Conservation (phyloP, 1,140 invertebrate genomes). For the Micrasema longulum region DNA sequence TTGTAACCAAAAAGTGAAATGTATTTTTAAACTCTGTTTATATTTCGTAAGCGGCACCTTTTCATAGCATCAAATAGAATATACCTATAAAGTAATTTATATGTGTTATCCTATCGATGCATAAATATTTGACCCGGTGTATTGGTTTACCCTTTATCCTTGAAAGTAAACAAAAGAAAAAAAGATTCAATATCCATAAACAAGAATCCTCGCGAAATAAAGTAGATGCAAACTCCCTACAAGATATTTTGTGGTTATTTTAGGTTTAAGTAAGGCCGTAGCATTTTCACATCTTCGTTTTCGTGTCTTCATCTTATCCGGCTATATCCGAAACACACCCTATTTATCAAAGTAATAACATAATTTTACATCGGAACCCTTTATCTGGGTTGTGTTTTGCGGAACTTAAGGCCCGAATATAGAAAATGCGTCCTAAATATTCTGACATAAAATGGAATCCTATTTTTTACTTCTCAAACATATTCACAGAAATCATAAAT, state of each 20-base stretch:
- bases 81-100: no score
- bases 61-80: no score
- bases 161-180: constrained; percentile 1
- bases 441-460: constrained; percentile 30
- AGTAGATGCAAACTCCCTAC: constrained; percentile 1
- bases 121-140: no score
- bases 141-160: no score
- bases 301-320: constrained; percentile 25
- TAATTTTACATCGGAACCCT: constrained; percentile 29
- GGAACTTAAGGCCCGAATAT: constrained; percentile 16
- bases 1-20: no score
- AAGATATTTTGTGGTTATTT: constrained; percentile 3
- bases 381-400: constrained; percentile 36
- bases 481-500: constrained; percentile 22
- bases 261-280: not conserved
- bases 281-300: constrained; percentile 3
- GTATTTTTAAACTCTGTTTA: no score
- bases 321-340: constrained; percentile 31
- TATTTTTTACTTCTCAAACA: constrained; percentile 22
- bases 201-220: constrained; percentile 18
- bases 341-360: constrained; percentile 37
- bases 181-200: constrained; percentile 1
- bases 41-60: no score
- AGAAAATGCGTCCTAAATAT: constrained; percentile 23
- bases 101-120: no score